These are phyloP conservation scores for Natator depressus DNA, from an alignment of 2,113 vertebrate genomes.

Conservation along the genomic window DNA sequence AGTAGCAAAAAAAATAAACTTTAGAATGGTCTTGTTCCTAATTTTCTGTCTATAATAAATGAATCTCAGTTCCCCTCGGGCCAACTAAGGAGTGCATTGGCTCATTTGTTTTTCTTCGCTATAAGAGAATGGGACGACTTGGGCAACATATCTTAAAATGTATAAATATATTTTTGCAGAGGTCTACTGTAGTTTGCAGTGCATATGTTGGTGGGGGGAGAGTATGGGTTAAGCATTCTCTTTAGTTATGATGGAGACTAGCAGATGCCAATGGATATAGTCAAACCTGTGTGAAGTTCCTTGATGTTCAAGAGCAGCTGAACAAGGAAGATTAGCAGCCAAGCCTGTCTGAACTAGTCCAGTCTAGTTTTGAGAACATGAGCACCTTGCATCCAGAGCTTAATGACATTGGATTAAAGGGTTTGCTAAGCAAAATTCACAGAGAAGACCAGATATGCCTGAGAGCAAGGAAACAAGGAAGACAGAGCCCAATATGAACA, in stretches of 20 bases:
- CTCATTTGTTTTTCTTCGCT: background rate
- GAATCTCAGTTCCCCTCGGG: background rate
- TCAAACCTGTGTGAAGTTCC: background rate
- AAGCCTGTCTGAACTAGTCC: background rate
- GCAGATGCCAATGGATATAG: no score
- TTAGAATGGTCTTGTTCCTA: background rate
- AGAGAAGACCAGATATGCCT: background rate
- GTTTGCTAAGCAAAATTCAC: background rate
- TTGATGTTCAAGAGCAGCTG: background rate
- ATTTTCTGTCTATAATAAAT: background rate
- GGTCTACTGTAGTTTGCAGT: background rate
- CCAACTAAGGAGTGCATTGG: background rate
- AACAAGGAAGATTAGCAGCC: fast-evolving
- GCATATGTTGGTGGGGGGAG: background rate
- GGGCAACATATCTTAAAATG: background rate
- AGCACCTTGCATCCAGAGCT: background rate
- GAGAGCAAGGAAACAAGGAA: background rate
- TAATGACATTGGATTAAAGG: background rate
- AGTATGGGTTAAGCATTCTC: background rate
- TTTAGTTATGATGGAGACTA: background rate
- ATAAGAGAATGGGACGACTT: background rate
- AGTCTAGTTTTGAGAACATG: background rate
- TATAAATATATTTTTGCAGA: background rate
- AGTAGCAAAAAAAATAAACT: background rate
- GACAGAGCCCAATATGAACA: background rate